phyloP scores from a whole-genome alignment of 1,140 invertebrate species.

The Drosophila leontia region DNA sequence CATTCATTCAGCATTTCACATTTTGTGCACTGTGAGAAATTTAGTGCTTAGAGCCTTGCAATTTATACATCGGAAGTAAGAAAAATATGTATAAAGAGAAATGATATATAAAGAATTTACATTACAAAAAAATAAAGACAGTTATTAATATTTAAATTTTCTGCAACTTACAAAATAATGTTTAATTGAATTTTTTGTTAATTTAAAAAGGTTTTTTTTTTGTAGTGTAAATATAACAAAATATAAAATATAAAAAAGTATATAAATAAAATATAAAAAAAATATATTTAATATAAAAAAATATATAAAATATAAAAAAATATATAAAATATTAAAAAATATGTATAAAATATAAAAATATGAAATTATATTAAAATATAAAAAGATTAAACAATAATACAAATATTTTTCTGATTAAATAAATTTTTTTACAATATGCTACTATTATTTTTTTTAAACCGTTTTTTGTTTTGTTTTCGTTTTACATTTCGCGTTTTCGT shows the following conservation, averaged over 20 bases:
- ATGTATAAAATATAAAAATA: neutral
- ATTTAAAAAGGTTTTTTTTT: too few relatives aligned
- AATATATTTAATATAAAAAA: neutral
- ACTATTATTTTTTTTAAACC: too few relatives aligned
- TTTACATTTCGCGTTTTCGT: constrained; percentile 53
- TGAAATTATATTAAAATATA: neutral
- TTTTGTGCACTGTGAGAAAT: constrained; percentile 20
- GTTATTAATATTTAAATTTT: too few relatives aligned
- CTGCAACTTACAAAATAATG: too few relatives aligned
- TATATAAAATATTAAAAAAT: too few relatives aligned
- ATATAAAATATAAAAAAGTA: neutral
- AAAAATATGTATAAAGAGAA: neutral
- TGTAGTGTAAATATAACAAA: too few relatives aligned
- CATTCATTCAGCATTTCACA: constrained; percentile 56
- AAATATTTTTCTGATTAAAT: neutral
- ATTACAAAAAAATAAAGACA: neutral
- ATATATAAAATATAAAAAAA: too few relatives aligned
- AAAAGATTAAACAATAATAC: neutral
- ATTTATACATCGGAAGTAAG: neutral
- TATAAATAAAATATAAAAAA: neutral
- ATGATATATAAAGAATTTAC: neutral
- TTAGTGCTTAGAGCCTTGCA: too few relatives aligned
- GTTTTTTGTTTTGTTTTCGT: constrained; percentile 62
- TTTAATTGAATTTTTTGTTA: too few relatives aligned
- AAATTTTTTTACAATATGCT: too few relatives aligned